Conservation (phyloP, 2,797 vertebrate species). For the Enteromius treurensis region DNA sequence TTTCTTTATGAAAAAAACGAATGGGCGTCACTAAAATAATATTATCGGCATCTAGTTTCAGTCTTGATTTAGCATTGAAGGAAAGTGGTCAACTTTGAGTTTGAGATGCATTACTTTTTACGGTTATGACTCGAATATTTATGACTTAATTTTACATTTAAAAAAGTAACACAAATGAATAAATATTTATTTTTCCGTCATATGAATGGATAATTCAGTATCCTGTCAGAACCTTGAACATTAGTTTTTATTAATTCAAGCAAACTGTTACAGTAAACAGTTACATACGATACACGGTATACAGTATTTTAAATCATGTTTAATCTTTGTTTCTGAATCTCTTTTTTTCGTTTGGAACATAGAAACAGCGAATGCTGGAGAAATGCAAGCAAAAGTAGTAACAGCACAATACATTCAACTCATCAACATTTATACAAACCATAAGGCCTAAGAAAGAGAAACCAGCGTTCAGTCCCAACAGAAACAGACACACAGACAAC, state of each 20-base stretch:
- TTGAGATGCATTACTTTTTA: too few species aligned
- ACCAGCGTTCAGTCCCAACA: slow-evolving; percentile 16
- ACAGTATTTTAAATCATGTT: slow-evolving; percentile 81
- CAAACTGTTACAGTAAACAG: slow-evolving; percentile 96
- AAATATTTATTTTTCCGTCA: not conserved
- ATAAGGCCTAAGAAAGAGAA: slow-evolving; percentile 75
- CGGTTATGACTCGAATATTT: not conserved
- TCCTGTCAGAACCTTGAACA: slow-evolving; percentile 66
- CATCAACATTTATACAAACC: slow-evolving; percentile 83
- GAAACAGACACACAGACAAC: not conserved
- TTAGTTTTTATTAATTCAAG: slow-evolving; percentile 95
- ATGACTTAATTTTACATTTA: not conserved
- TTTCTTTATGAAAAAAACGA: too few species aligned
- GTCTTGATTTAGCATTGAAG: too few species aligned
- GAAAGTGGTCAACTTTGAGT: too few species aligned
- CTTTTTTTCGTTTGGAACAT: slow-evolving; percentile 73
- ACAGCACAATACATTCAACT: slow-evolving; percentile 96
- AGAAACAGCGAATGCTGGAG: slow-evolving; percentile 86
- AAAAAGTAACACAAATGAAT: too few species aligned
- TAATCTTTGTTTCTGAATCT: slow-evolving; percentile 72
- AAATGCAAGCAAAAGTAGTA: slow-evolving; percentile 98
- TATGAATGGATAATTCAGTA: not conserved
- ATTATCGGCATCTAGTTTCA: too few species aligned
- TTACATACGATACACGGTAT: slow-evolving; percentile 96
- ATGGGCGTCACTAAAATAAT: too few species aligned